Evolutionary conservation across 2,888 invertebrate genomes (phyloP).

Genomic region (Onthophagus sagittarius): DNA sequence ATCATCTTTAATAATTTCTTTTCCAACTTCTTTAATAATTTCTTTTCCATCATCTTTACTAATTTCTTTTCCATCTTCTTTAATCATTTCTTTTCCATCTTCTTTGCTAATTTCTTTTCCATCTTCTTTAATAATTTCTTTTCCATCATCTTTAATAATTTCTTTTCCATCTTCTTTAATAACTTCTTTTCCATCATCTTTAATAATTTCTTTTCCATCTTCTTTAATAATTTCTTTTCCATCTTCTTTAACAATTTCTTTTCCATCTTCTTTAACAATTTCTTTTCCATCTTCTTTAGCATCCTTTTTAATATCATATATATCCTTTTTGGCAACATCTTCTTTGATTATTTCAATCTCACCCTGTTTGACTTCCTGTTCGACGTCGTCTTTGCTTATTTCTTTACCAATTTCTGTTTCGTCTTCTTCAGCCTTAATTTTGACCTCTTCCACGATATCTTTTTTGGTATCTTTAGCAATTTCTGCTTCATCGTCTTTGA

Average conservation of each 20-base stretch:
- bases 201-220: conserved; percentile 14
- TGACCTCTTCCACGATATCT: conserved; percentile 31
- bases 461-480: too few species aligned
- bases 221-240: too few species aligned
- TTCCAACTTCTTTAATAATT: too few species aligned
- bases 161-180: conserved; percentile 10
- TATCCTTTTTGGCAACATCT: not conserved
- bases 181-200: conserved; percentile 11
- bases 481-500: not conserved
- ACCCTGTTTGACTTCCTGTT: conserved; percentile 13
- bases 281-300: not conserved
- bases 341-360: conserved; percentile 40
- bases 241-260: conserved; percentile 21
- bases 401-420: too few species aligned
- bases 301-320: conserved; percentile 2
- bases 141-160: conserved; percentile 18
- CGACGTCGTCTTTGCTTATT: conserved; percentile 9
- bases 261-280: not conserved
- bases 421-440: conserved; percentile 23
- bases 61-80: too few species aligned
- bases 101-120: conserved; percentile 15
- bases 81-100: conserved; percentile 16
- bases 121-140: too few species aligned
- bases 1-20: too few species aligned
- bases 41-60: too few species aligned